phyloP scores from a whole-genome alignment of 2,888 invertebrate species.

The Leucoma salicis region DNA sequence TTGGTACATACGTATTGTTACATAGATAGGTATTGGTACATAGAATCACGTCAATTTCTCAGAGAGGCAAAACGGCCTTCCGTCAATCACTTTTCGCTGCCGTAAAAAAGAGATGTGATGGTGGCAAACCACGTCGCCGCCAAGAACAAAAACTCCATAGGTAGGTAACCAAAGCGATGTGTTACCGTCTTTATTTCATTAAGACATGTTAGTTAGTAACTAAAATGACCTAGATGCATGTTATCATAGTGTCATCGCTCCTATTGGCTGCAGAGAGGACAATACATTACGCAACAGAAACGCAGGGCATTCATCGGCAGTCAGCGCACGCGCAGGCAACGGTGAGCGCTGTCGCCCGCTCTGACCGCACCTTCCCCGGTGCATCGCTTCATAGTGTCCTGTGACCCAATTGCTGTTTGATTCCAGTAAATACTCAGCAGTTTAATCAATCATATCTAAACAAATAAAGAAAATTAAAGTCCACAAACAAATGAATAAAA shows the following conservation, averaged over 20 bases:
- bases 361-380: conserved; percentile 25
- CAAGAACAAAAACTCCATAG: too few relatives aligned
- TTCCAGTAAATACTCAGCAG: conserved; percentile 49
- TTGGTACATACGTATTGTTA: too few relatives aligned
- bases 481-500: too few relatives aligned
- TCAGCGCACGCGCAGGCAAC: conserved; percentile 70
- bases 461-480: too few relatives aligned
- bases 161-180: not conserved
- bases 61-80: too few relatives aligned
- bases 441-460: conserved; percentile 11
- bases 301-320: conserved; percentile 50
- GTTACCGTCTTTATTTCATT: conserved; percentile 10
- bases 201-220: conserved; percentile 28
- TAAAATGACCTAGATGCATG: conserved; percentile 34
- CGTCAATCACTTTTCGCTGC: too few relatives aligned
- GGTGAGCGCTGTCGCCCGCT: conserved; percentile 47
- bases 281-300: conserved; percentile 61
- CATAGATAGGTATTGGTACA: too few relatives aligned
- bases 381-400: conserved; percentile 54
- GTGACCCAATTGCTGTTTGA: conserved; percentile 71
- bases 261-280: conserved; percentile 50
- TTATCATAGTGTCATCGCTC: conserved; percentile 52
- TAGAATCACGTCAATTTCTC: too few relatives aligned
- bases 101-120: too few relatives aligned
- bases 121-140: too few relatives aligned